phyloP scores from a whole-genome alignment of 2,888 invertebrate genomes.

The Uloborus plumipes region DNA sequence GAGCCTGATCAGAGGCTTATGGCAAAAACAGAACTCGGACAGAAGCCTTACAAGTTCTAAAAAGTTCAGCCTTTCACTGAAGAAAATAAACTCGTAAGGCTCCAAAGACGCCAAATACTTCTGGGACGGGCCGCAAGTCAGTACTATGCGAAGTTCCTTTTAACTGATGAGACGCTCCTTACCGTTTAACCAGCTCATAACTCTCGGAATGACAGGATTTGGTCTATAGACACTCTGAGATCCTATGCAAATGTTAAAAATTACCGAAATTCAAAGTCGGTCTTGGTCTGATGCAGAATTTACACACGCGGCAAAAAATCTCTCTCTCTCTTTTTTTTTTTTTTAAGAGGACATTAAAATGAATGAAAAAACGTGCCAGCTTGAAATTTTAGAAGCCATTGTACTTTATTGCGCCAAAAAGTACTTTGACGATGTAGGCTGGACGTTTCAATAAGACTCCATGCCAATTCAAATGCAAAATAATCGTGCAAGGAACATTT shows the following conservation, averaged over 20 bases:
- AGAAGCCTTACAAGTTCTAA: background rate
- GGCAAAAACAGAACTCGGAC: background rate
- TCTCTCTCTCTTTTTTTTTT: background rate
- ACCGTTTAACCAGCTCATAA: conserved; percentile 1
- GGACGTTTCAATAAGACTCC: no score
- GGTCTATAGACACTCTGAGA: background rate
- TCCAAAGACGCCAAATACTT: background rate
- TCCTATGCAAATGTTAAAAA: background rate
- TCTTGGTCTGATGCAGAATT: background rate
- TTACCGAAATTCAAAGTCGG: background rate
- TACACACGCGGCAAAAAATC: background rate
- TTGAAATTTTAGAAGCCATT: no score
- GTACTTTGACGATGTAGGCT: no score
- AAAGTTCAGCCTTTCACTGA: conserved; percentile 3
- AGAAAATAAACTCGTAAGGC: background rate
- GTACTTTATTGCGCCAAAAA: no score
- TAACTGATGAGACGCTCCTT: background rate
- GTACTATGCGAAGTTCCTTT: background rate
- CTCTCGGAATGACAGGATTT: conserved; percentile 4
- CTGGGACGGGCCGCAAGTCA: background rate
- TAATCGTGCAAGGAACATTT: no score
- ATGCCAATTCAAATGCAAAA: no score
- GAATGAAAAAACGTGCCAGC: no score
- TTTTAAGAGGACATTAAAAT: no score
- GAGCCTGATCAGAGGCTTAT: no score